A percentile compares a stretch with the other conserved stretches of the same genome.
Conservation (phyloP, 2,888 invertebrate genomes). For the Zhengitettix transpicula region DNA sequence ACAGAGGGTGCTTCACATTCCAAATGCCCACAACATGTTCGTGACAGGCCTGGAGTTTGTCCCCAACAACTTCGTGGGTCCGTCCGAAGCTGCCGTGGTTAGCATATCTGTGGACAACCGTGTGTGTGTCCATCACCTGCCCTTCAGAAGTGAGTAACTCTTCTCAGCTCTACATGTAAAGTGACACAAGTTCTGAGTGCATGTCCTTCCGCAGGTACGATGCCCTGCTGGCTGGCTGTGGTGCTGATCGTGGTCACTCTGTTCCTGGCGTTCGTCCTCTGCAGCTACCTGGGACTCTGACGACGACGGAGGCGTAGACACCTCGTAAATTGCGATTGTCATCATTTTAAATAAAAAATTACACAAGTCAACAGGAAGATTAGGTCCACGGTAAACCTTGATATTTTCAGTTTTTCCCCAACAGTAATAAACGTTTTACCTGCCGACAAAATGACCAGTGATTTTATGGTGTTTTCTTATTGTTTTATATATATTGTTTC, state of each 20-base stretch:
- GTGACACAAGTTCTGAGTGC: not conserved
- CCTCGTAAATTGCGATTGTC: no score
- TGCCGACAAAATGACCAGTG: no score
- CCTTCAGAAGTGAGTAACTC: slow-evolving; percentile 52
- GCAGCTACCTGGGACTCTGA: not conserved
- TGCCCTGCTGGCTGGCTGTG: not conserved
- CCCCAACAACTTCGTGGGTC: slow-evolving; percentile 51
- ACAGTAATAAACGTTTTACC: no score
- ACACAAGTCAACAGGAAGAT: no score
- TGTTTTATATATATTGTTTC: no score
- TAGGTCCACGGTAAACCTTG: no score
- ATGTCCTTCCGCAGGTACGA: not conserved
- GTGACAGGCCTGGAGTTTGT: slow-evolving; percentile 92
- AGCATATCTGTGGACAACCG: slow-evolving; percentile 94
- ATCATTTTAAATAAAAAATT: no score
- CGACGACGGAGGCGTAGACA: no score
- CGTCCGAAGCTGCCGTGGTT: slow-evolving; percentile 72
- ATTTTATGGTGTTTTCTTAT: no score
- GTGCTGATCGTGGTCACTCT: not conserved
- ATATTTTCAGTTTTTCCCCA: no score
- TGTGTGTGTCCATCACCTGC: slow-evolving; percentile 75
- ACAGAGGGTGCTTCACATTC: slow-evolving; percentile 71
- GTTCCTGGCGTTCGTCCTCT: not conserved
- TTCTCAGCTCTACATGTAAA: not conserved
- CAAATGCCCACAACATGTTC: slow-evolving; percentile 86